Evolutionary conservation across 2,113 vertebrate species (phyloP).

Genomic region (Falco punctatus): DNA sequence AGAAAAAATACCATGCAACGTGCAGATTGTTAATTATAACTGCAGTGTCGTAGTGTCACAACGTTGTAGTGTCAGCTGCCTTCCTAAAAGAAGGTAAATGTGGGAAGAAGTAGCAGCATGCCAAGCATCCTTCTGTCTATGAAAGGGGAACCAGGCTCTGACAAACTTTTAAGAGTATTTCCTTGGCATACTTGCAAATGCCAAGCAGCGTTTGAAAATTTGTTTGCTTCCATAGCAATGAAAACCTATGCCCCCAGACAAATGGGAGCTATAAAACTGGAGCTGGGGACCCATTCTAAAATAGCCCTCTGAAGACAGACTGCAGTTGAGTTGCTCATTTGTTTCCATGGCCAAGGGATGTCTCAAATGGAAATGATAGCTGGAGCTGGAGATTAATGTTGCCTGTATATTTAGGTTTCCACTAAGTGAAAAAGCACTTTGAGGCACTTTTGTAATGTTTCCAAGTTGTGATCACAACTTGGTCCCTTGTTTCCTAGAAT

Average conservation of each 20-base stretch:
- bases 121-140: background rate
- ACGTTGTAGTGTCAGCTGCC: background rate
- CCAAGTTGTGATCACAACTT: background rate
- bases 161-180: constrained; percentile 3
- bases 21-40: background rate
- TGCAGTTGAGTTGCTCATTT: background rate
- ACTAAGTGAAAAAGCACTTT: background rate
- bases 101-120: constrained; percentile 28
- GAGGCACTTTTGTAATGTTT: constrained; percentile 12
- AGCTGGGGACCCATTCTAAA: constrained; percentile 2
- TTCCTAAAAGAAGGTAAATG: constrained; percentile 36
- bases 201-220: background rate
- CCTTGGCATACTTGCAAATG: background rate
- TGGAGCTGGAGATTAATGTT: background rate
- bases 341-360: background rate
- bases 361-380: constrained; percentile 21
- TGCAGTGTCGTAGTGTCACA: background rate
- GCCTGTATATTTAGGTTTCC: constrained; percentile 7
- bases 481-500: background rate
- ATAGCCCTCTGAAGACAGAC: background rate
- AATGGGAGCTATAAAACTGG: constrained; percentile 21
- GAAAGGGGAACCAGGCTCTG: background rate
- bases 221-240: constrained; percentile 40
- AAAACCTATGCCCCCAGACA: background rate
- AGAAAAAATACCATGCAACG: background rate